A percentile compares a stretch with the other conserved stretches of the same genome.
phyloP scores from a whole-genome alignment of 2,113 vertebrate species.

The Myiagra hebetior region DNA sequence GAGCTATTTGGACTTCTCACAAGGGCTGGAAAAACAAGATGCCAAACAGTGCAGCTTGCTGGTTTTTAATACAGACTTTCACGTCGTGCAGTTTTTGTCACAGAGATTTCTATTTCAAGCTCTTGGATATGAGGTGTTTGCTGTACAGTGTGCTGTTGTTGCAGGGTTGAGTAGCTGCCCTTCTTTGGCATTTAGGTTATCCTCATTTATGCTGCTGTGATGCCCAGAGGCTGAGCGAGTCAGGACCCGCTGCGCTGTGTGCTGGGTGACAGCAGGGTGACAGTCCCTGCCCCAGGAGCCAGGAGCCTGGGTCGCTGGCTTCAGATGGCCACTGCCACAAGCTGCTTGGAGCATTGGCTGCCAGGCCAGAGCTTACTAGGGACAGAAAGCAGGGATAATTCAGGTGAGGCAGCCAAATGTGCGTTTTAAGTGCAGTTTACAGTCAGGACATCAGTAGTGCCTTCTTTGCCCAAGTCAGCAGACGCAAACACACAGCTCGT shows the following conservation, averaged over 20 bases:
- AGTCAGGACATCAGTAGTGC: neutral
- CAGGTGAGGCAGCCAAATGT: neutral
- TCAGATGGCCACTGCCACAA: neutral
- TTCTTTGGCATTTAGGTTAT: neutral
- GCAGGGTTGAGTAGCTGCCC: neutral
- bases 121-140: rapidly evolving
- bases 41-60: neutral
- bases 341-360: neutral
- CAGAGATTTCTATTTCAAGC: neutral
- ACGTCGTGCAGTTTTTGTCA: neutral
- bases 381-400: neutral
- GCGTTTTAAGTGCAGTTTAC: neutral
- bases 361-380: neutral
- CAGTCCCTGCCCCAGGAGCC: neutral
- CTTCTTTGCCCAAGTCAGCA: neutral
- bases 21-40: neutral
- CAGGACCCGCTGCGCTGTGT: rapidly evolving
- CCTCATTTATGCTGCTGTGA: neutral
- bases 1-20: neutral
- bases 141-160: neutral
- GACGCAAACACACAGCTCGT: neutral
- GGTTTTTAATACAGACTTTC: neutral
- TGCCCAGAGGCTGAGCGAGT: neutral
- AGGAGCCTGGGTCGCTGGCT: neutral
- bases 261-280: neutral